These are phyloP conservation scores for Styela clava DNA, from an alignment of 23 tunicate species.

Conservation along the genomic window DNA sequence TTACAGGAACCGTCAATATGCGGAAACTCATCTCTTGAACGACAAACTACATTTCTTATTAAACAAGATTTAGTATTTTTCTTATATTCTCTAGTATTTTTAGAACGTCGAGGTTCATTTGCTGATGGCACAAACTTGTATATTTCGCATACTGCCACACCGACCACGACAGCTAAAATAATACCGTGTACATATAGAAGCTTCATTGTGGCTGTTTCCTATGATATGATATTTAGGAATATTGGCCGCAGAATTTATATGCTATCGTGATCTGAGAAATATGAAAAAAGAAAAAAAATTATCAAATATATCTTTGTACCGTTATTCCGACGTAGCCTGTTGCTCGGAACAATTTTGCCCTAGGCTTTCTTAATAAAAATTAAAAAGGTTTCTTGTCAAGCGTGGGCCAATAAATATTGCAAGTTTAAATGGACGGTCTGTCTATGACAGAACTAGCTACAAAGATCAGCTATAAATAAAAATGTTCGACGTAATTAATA, in stretches of 20 bases:
- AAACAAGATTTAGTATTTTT: background rate
- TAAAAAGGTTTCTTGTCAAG: too few relatives aligned
- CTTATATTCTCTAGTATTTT: background rate
- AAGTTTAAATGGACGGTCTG: too few relatives aligned
- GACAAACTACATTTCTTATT: background rate
- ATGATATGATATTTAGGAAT: background rate
- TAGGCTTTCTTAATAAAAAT: too few relatives aligned
- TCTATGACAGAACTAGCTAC: too few relatives aligned
- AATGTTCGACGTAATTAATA: too few relatives aligned
- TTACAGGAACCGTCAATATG: constrained; percentile 72
- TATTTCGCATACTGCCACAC: background rate
- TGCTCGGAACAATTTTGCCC: too few relatives aligned
- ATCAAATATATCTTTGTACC: too few relatives aligned
- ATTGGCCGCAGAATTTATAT: too few relatives aligned
- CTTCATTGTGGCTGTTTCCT: background rate
- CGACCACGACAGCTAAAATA: background rate
- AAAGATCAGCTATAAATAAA: too few relatives aligned
- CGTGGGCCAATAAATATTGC: too few relatives aligned
- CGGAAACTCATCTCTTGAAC: constrained; percentile 1
- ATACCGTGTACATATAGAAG: background rate
- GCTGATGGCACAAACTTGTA: background rate
- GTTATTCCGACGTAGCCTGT: too few relatives aligned
- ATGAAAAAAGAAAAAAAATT: background rate
- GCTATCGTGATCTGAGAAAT: background rate
- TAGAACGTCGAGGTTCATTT: background rate